phyloP scores from a whole-genome alignment of 2,113 vertebrate species.

The Oenanthe oenanthe region DNA sequence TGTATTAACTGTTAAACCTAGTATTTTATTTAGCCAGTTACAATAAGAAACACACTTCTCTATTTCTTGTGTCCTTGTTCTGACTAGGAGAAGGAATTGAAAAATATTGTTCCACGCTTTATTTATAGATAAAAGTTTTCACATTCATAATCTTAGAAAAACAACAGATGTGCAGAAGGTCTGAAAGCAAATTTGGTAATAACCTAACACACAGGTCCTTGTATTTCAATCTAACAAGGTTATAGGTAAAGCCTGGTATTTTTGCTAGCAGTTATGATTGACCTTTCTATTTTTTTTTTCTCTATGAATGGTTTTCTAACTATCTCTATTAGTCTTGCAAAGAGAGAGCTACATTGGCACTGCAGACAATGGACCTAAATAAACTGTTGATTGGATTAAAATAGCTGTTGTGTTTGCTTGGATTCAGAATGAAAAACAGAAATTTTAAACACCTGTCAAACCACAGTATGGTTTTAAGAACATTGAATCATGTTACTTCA shows the following conservation, averaged over 20 bases:
- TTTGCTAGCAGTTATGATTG: neutral
- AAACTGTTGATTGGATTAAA: neutral
- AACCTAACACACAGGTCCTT: neutral
- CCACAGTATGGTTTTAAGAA: neutral
- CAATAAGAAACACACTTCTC: neutral
- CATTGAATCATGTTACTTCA: neutral
- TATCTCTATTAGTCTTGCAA: neutral
- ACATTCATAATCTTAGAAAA: neutral
- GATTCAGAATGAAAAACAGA: neutral
- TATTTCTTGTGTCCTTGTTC: neutral
- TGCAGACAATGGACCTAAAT: neutral
- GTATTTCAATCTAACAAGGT: neutral
- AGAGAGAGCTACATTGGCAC: neutral
- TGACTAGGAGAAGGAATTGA: slow-evolving; percentile 43
- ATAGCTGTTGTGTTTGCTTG: neutral
- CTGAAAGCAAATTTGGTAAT: neutral
- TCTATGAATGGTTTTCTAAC: neutral
- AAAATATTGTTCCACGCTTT: neutral
- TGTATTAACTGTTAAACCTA: neutral
- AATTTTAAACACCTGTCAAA: neutral
- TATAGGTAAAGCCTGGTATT: neutral
- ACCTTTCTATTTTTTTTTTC: neutral
- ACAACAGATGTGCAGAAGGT: neutral
- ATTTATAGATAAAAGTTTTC: slow-evolving; percentile 46
- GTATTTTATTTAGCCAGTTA: neutral